Percentiles rank a stretch among this genome's conserved stretches.
Conservation (phyloP, 2,797 vertebrate species). For the Oophaga sylvatica region DNA sequence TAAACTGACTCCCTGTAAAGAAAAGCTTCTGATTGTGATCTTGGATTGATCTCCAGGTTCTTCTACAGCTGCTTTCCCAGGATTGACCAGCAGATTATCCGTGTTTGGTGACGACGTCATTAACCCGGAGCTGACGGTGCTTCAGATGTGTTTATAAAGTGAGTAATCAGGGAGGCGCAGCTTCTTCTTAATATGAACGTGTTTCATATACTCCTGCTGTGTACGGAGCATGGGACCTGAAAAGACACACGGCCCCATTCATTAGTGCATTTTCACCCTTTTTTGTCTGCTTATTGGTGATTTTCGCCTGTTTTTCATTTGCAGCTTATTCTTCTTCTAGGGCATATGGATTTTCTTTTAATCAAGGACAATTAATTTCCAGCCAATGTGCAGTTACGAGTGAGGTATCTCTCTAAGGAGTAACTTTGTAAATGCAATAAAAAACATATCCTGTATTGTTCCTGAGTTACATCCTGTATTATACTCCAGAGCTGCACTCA, state of each 20-base stretch:
- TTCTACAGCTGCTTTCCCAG: background rate
- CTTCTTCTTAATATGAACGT: background rate
- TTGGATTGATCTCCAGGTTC: background rate
- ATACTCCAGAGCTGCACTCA: too few species aligned
- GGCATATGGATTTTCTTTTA: too few species aligned
- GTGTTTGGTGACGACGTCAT: background rate
- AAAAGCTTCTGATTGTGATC: background rate
- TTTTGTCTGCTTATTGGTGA: too few species aligned
- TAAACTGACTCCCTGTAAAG: background rate
- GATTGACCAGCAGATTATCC: constrained; percentile 1
- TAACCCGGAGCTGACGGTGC: background rate
- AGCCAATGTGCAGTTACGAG: too few species aligned
- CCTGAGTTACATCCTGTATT: too few species aligned
- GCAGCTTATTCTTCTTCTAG: too few species aligned
- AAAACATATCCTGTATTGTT: too few species aligned
- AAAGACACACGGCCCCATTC: background rate
- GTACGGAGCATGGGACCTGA: background rate
- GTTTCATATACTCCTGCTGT: background rate
- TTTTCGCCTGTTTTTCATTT: too few species aligned
- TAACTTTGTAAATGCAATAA: too few species aligned
- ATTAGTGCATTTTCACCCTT: too few species aligned
- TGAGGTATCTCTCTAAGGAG: too few species aligned
- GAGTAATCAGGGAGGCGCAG: background rate
- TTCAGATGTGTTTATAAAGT: background rate
- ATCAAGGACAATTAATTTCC: too few species aligned